Evolutionary conservation across 2,888 invertebrate genomes (phyloP).

Genomic region (Orthonevra nobilis): DNA sequence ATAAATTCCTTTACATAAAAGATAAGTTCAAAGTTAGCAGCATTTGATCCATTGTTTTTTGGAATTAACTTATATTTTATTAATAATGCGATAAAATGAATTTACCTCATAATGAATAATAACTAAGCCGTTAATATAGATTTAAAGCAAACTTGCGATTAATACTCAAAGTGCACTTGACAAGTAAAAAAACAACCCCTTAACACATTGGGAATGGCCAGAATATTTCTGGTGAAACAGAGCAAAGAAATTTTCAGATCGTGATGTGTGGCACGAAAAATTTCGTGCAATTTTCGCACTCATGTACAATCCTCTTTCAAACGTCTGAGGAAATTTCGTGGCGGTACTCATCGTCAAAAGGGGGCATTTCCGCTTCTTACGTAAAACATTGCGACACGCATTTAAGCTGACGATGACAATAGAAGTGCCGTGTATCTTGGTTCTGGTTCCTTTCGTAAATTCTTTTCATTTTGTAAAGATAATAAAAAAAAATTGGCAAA

Average conservation of each 20-base stretch:
- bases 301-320: conserved; percentile 11
- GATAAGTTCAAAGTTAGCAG: no score
- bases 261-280: conserved; percentile 47
- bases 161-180: no score
- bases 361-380: conserved; percentile 55
- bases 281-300: conserved; percentile 50
- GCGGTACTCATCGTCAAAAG: conserved; percentile 51
- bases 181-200: no score
- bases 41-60: no score
- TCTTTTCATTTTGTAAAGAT: conserved; percentile 16
- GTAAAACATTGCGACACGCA: conserved; percentile 32
- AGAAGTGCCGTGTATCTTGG: conserved; percentile 22
- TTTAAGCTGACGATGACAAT: conserved; percentile 47
- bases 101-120: no score
- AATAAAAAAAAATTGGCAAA: conserved; percentile 55
- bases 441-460: background rate
- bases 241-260: conserved; percentile 27
- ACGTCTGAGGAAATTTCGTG: conserved; percentile 25
- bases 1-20: no score
- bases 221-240: no score
- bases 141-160: no score
- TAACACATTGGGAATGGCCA: no score
- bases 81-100: no score
- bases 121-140: no score
- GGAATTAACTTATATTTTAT: no score